Evolutionary conservation across 1,140 invertebrate genomes (phyloP), one percentile per base, ranked within the genome.

Genomic region (Drosophila nebulosa): DNA sequence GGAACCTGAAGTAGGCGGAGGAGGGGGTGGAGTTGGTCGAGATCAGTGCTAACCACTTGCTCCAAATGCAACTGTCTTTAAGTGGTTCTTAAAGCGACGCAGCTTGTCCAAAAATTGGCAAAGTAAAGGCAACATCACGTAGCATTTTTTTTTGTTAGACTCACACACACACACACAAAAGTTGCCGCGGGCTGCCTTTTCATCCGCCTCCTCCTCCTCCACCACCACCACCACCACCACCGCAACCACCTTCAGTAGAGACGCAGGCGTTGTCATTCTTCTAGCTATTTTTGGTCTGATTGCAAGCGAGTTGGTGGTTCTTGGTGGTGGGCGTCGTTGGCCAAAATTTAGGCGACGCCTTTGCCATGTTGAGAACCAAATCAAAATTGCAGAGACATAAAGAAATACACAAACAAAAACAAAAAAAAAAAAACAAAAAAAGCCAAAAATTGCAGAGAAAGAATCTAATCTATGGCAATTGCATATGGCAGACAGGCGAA

Each of bases 401-500:
- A 46, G 51, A 68, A 56, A 77, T 79, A 84, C 76, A 46, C 12
- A n/a, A n/a, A n/a, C n/a, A n/a, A n/a, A n/a, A n/a, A n/a, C n/a
- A n/a, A n/a, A n/a, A n/a, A n/a, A 46, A 21, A 46, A 2, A 9
- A 9, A 46, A 16, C 0, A 46, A 10, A 46, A 21, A 18, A 46
- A 46, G 7, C 18, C 2, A 46, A 10, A 46, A 46, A 9, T 6
- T 6, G 14, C 9, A 9, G 39, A 46, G 39, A 46, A 46, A 7
- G 39, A 46, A 46, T 46, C 39, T 85, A 85, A 85, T 86, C 80
- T 86, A 86, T 42, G 78, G 78, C 78, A 81, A 86, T 86, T 85
- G 78, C 80, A 85, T 86, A 81, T 86, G 80, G 81, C 77, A 81
- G 83, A 78, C 81, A 78, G 80, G 78, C 77, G 78, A 78, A 78